Evolutionary conservation across 2,113 vertebrate species (phyloP).

Genomic region (Hypomesus transpacificus): DNA sequence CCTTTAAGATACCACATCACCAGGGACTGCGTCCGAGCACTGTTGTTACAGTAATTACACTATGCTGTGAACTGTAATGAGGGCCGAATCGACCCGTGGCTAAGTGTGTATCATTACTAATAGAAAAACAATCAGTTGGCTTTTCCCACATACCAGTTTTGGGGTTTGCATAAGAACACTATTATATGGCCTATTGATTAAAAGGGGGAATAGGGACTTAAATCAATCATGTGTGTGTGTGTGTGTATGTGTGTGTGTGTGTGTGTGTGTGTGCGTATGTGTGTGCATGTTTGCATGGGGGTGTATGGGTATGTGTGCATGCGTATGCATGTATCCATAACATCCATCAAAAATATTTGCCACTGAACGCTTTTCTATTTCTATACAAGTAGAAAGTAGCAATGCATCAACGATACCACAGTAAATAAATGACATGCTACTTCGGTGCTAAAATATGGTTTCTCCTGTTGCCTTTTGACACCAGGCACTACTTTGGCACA

Average conservation of each 20-base stretch:
- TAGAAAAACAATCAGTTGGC: constrained; percentile 67
- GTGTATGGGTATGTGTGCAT: constrained; percentile 2
- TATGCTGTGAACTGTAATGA: constrained; percentile 60
- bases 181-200: constrained; percentile 44
- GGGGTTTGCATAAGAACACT: constrained; percentile 33
- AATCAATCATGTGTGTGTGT: constrained; percentile 20
- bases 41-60: constrained; percentile 65
- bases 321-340: not conserved
- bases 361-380: too few species aligned
- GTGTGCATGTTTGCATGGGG: constrained; percentile 8
- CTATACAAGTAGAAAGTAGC: too few species aligned
- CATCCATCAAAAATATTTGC: not conserved
- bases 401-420: too few species aligned
- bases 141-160: constrained; percentile 38
- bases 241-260: constrained; percentile 24
- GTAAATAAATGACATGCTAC: too few species aligned
- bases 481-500: not conserved
- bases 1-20: constrained; percentile 33
- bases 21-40: constrained; percentile 39
- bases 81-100: constrained; percentile 67
- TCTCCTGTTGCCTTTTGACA: too few species aligned
- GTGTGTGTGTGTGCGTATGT: constrained; percentile 16
- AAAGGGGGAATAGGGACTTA: constrained; percentile 29
- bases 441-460: too few species aligned
- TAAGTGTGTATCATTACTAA: constrained; percentile 60